A percentile compares a stretch with the other conserved stretches of the same genome.
These are phyloP conservation scores for Pseudochaenichthys georgianus DNA, from an alignment of 2,797 vertebrate species.

Conservation along the genomic window DNA sequence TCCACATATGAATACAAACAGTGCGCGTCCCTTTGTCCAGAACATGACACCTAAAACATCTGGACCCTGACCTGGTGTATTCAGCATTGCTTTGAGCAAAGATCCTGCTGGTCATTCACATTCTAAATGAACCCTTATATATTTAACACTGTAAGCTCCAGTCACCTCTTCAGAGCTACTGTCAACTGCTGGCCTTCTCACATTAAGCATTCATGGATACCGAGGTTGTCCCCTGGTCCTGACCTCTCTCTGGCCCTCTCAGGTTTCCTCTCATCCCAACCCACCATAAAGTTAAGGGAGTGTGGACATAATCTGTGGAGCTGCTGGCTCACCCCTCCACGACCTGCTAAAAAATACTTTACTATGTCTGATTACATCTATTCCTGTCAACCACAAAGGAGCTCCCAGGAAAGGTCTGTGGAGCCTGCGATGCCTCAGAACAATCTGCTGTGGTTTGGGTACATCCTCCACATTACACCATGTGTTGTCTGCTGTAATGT, in stretches of 20 bases:
- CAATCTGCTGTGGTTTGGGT: conserved; percentile 24
- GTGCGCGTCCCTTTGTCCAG: conserved; percentile 4
- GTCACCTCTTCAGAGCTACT: conserved; percentile 24
- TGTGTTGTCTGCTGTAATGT: background rate
- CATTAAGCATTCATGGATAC: conserved; percentile 14
- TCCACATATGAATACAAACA: conserved; percentile 10
- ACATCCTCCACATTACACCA: conserved; percentile 13
- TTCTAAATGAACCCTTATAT: background rate
- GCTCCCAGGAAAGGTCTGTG: conserved; percentile 50
- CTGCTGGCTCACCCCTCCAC: conserved; percentile 77
- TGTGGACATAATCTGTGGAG: conserved; percentile 64
- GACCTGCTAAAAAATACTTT: conserved; percentile 72
- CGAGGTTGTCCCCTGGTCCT: conserved; percentile 38
- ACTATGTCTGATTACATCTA: conserved; percentile 78
- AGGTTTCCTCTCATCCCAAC: conserved; percentile 57
- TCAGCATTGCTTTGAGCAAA: background rate
- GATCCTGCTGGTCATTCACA: background rate
- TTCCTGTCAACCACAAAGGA: conserved; percentile 67
- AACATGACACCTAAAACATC: conserved; percentile 10
- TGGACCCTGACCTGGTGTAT: background rate
- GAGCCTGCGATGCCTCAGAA: conserved; percentile 39
- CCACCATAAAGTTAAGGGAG: conserved; percentile 70
- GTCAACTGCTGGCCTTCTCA: conserved; percentile 33
- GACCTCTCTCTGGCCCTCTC: conserved; percentile 47
- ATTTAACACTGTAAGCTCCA: background rate